A percentile compares a stretch with the other conserved stretches of the same genome.
Evolutionary conservation across 2,797 vertebrate genomes (phyloP).

Genomic region (Muraenolepis orangiensis): DNA sequence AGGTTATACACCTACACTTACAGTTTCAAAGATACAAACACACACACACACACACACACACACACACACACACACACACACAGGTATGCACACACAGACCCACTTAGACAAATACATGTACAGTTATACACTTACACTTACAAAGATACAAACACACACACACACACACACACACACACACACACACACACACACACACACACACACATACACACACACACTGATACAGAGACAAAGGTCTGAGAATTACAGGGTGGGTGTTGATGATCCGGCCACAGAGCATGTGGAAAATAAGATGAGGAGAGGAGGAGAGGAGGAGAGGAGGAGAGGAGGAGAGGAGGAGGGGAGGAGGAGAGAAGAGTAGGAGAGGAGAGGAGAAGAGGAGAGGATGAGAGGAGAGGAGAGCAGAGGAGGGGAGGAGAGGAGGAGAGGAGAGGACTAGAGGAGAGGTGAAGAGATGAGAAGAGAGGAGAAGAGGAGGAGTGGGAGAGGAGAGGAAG

Average conservation of each 20-base stretch:
- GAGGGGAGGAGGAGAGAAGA: conserved; percentile 48
- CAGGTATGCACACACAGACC: conserved; percentile 59
- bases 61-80: conserved; percentile 57
- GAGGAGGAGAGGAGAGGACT: conserved; percentile 35
- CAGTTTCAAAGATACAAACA: too few species aligned
- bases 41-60: conserved; percentile 45
- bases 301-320: conserved; percentile 34
- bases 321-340: conserved; percentile 26
- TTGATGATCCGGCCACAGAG: conserved; percentile 56
- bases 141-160: conserved; percentile 60
- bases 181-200: conserved; percentile 57
- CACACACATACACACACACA: conserved; percentile 48
- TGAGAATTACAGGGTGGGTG: conserved; percentile 50
- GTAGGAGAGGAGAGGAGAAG: conserved; percentile 33
- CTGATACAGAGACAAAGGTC: conserved; percentile 29
- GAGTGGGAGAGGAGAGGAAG: conserved; percentile 32
- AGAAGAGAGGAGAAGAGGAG: conserved; percentile 35
- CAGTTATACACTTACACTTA: conserved; percentile 51
- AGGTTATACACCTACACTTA: too few species aligned
- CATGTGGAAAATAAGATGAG: conserved; percentile 52
- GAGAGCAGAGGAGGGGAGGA: conserved; percentile 26
- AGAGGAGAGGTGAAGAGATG: conserved; percentile 46
- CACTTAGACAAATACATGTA: conserved; percentile 56
- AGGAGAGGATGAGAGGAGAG: neutral
- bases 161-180: conserved; percentile 47